phyloP scores from a whole-genome alignment of 1,140 invertebrate genomes.

The Diprion similis region DNA sequence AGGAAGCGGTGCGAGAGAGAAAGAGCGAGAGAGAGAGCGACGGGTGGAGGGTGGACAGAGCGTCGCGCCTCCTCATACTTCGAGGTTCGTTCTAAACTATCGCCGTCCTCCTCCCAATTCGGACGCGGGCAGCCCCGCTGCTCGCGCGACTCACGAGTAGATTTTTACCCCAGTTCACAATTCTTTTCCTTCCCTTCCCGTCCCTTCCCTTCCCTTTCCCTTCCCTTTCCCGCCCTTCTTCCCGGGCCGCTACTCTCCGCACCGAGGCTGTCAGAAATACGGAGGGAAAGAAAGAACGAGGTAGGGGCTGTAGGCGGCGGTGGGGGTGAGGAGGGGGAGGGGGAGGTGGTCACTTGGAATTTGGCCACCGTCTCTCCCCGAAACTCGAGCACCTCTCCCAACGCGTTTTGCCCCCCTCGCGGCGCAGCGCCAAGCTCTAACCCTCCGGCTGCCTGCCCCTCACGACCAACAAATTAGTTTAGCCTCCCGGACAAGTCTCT shows the following conservation, averaged over 20 bases:
- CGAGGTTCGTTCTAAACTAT: conserved; percentile 9
- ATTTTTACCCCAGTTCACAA: conserved; percentile 56
- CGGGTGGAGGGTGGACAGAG: conserved; percentile 1
- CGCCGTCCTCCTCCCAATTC: neutral
- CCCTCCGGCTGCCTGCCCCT: neutral
- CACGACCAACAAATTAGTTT: conserved; percentile 44
- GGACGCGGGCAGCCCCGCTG: neutral
- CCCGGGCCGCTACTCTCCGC: conserved; percentile 29
- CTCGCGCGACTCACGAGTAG: conserved; percentile 23
- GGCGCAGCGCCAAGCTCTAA: neutral
- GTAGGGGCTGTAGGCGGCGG: neutral
- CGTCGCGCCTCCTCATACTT: neutral
- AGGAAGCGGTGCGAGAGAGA: neutral
- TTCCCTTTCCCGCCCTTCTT: conserved; percentile 18
- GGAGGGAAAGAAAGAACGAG: conserved; percentile 5
- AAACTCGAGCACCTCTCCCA: conserved; percentile 17
- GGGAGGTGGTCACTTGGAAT: conserved; percentile 9
- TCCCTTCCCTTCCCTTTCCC: conserved; percentile 17
- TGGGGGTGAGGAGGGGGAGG: conserved; percentile 17
- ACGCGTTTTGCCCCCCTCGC: neutral
- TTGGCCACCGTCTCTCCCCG: conserved; percentile 14
- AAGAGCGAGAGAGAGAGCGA: neutral
- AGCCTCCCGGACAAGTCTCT: conserved; percentile 33
- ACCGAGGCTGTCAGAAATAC: conserved; percentile 16
- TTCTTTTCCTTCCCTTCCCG: conserved; percentile 40